These are phyloP conservation scores for Trissolcus brochymenae DNA, from an alignment of 2,888 invertebrate species.

Conservation along the genomic window DNA sequence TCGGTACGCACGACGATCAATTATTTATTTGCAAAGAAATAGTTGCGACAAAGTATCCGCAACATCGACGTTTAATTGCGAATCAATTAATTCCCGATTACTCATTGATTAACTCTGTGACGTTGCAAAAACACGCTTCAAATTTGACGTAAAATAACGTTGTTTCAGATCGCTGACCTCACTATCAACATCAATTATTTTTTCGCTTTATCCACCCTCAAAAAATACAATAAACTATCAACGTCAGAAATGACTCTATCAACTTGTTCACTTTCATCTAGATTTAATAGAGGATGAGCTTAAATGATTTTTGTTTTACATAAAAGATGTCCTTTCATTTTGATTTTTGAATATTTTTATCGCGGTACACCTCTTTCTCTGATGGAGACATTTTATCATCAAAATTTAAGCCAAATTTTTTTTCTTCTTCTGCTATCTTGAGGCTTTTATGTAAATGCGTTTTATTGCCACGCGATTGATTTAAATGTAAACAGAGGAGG, in stretches of 20 bases:
- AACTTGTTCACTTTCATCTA: constrained; percentile 29
- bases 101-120: constrained; percentile 35
- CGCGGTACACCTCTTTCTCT: no score
- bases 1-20: constrained; percentile 8
- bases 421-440: constrained; percentile 11
- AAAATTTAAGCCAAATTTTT: no score
- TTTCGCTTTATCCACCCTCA: constrained; percentile 12
- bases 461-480: constrained; percentile 59
- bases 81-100: constrained; percentile 49
- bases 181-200: constrained; percentile 31
- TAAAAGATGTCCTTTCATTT: no score
- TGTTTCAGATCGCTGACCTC: constrained; percentile 13
- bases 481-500: constrained; percentile 58
- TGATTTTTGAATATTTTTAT: no score
- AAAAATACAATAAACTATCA: constrained; percentile 18
- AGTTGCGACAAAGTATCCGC: not conserved
- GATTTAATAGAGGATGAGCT: constrained; percentile 7
- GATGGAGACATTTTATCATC: no score
- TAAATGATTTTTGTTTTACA: constrained; percentile 15
- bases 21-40: constrained; percentile 17
- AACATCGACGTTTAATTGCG: constrained; percentile 9
- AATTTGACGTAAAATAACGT: constrained; percentile 34
- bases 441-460: constrained; percentile 42
- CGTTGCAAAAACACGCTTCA: constrained; percentile 33
- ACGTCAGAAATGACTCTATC: constrained; percentile 24